A percentile compares a stretch with the other conserved stretches of the same genome.
phyloP scores from a whole-genome alignment of 2,888 invertebrate species.

The Hyposoter didymator region DNA sequence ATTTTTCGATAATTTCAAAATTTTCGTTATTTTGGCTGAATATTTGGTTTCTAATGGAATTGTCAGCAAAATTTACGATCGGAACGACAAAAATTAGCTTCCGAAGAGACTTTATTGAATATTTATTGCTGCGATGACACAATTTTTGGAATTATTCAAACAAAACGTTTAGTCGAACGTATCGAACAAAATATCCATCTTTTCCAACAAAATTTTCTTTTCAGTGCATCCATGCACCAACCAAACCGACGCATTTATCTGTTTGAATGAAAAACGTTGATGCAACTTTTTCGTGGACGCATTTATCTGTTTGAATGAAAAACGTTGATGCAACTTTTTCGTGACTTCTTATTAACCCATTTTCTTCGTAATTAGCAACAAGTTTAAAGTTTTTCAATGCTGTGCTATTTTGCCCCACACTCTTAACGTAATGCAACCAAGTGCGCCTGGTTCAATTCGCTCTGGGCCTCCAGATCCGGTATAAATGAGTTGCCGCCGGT shows the following conservation, averaged over 20 bases:
- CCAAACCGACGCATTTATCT: neutral
- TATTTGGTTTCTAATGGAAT: too few relatives aligned
- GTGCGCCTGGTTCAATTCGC: slow-evolving; percentile 7
- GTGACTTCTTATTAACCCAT: neutral
- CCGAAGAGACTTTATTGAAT: too few relatives aligned
- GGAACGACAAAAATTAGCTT: too few relatives aligned
- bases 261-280: neutral
- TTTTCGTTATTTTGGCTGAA: too few relatives aligned
- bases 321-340: neutral
- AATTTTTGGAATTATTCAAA: too few relatives aligned
- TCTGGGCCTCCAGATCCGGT: slow-evolving; percentile 23
- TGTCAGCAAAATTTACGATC: too few relatives aligned
- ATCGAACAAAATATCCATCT: too few relatives aligned
- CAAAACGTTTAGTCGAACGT: too few relatives aligned
- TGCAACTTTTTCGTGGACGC: neutral
- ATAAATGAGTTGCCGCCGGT: slow-evolving; percentile 38
- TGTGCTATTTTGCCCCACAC: slow-evolving; percentile 9
- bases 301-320: neutral
- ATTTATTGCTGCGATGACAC: too few relatives aligned
- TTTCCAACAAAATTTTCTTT: too few relatives aligned
- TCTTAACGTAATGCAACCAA: slow-evolving; percentile 18
- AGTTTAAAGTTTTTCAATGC: neutral
- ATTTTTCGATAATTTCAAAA: too few relatives aligned
- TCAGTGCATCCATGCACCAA: too few relatives aligned
- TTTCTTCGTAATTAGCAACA: neutral